phyloP scores from a whole-genome alignment of 2,888 invertebrate genomes.

The Mesochorus sp. region DNA sequence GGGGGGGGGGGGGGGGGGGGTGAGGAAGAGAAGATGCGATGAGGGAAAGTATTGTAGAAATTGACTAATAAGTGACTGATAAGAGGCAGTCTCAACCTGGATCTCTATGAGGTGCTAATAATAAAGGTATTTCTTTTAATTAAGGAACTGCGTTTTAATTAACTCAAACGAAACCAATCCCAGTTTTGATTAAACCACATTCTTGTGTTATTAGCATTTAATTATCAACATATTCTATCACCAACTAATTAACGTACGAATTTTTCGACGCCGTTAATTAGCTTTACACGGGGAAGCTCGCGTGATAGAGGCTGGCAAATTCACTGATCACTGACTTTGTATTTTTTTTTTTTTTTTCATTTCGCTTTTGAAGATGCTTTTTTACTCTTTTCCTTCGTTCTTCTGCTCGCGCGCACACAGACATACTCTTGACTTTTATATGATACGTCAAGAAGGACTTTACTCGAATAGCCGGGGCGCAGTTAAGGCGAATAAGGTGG shows the following conservation, averaged over 20 bases:
- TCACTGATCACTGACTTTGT: background rate
- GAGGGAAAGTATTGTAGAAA: no score
- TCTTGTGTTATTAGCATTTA: background rate
- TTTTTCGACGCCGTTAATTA: background rate
- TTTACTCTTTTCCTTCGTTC: background rate
- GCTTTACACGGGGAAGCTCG: background rate
- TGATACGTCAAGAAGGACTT: slow-evolving; percentile 48
- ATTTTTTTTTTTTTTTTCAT: background rate
- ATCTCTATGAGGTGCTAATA: no score
- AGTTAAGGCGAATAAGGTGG: slow-evolving; percentile 50
- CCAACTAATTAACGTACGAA: background rate
- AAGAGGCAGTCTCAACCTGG: no score
- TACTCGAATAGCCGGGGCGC: slow-evolving; percentile 41
- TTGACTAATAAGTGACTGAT: no score
- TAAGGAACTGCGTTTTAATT: no score
- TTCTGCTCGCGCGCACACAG: background rate
- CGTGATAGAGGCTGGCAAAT: background rate
- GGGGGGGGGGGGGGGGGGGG: no score
- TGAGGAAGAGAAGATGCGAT: no score
- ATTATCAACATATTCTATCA: background rate
- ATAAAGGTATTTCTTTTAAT: no score
- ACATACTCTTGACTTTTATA: slow-evolving; percentile 37
- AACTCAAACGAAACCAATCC: no score
- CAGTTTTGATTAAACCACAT: no score
- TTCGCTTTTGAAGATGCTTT: slow-evolving; percentile 26